phyloP scores from a whole-genome alignment of 2,888 invertebrate species.

The Chirona hameri region DNA sequence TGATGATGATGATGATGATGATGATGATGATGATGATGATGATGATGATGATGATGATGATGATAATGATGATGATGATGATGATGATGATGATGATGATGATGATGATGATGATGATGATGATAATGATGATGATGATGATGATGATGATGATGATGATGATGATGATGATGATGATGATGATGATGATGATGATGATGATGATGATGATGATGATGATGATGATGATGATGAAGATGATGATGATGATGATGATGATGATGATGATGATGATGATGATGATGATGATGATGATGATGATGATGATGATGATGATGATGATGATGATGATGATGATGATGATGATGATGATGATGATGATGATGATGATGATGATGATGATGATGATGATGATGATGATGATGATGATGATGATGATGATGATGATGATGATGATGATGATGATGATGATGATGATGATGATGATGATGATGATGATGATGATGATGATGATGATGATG shows the following conservation, averaged over 20 bases:
- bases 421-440: not conserved
- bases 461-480: not conserved
- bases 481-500: not conserved
- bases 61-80: conserved; percentile 8
- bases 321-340: not conserved
- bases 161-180: conserved; percentile 6
- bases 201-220: not conserved
- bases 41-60: not conserved
- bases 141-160: not conserved
- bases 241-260: not conserved
- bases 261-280: not conserved
- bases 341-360: not conserved
- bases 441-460: not conserved
- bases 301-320: not conserved
- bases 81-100: not conserved
- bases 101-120: not conserved
- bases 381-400: not conserved
- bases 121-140: not conserved
- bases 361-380: not conserved
- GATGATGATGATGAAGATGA: not conserved
- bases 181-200: not conserved
- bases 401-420: not conserved
- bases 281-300: not conserved
- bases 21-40: not conserved
- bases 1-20: not conserved